Evolutionary conservation across 2,797 vertebrate genomes (phyloP), one percentile per base, ranked within the genome.

Genomic region (Hypotaenidia okinawae): DNA sequence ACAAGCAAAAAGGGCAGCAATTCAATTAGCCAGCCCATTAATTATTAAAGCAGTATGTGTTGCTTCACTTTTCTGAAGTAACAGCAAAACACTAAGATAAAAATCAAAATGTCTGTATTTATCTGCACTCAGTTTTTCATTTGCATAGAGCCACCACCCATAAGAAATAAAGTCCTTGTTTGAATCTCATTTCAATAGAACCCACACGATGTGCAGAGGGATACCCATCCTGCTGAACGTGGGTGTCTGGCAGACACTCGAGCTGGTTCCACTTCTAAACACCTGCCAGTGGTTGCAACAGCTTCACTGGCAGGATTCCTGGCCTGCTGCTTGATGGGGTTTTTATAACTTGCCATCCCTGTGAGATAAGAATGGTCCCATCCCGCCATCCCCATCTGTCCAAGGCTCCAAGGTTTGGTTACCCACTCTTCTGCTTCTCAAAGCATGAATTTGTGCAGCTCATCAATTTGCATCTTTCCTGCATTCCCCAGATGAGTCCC

Each of bases 301-400:
- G 87, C 85, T 90, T 95, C 93, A 51, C 39, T 88, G 59, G 62
- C 68, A 84, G 80, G 23, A 16, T 25, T 75, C 79, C 62, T 88
- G 80, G 59, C 91, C 92, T 80, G 30, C 69, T 85, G 69, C 23
- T 90, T 81, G 49, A 12, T 37, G 22, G 58, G 35, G 22, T 9
- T 87, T 81, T 94, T n/a, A 23, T 39, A 81, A 2, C 58, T 78
- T 80, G 78, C 83, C 87, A 74, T 49, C 68, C 39, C 68, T 37
- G 62, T 6, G 73, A 88, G 61, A 49, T 58, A 62, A 82, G 64
- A 14, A 83, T 1, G 7, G 76, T 58, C 66, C 49, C 59, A 78
- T 55, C 62, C 80, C 32, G 74, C 77, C 67, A 23, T 9, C 43
- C 35, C 80, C 66, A 52, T 69, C 80, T 90, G 51, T 15, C 63